Conservation (phyloP, 2,113 vertebrate species). For the Sterrhoptilus dennistouni region DNA sequence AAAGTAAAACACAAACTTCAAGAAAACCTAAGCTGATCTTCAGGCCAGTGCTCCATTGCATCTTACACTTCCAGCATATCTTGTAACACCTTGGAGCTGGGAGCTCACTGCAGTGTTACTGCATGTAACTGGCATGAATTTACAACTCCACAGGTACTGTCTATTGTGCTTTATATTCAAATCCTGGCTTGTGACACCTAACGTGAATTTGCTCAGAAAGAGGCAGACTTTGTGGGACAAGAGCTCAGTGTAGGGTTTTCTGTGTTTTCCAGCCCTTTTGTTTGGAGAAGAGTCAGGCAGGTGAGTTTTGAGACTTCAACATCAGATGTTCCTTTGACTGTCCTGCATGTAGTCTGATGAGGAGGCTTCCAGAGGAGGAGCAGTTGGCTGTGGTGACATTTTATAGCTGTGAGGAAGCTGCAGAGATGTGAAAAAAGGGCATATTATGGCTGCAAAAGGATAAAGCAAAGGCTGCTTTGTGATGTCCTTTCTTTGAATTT, state of each 20-base stretch:
- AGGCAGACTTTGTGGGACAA: neutral
- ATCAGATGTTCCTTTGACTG: neutral
- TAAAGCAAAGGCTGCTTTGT: neutral
- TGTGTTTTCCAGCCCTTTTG: neutral
- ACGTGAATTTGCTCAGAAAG: neutral
- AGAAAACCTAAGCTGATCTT: neutral
- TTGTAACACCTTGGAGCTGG: neutral
- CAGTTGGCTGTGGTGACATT: rapidly evolving
- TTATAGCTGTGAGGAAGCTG: neutral
- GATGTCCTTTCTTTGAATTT: neutral
- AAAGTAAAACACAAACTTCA: neutral
- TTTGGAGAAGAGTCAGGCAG: neutral
- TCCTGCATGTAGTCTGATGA: rapidly evolving
- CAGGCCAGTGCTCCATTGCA: neutral
- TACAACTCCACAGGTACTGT: too few species aligned
- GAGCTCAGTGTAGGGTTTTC: neutral
- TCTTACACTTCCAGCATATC: neutral
- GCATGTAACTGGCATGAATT: neutral
- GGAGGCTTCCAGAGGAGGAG: neutral
- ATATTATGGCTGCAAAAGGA: neutral
- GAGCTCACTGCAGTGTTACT: neutral
- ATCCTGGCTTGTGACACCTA: neutral
- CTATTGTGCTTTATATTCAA: neutral
- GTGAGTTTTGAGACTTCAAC: neutral
- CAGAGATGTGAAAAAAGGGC: neutral